Conservation (phyloP, 2,113 vertebrate genomes). For the Phyllostomus hastatus region DNA sequence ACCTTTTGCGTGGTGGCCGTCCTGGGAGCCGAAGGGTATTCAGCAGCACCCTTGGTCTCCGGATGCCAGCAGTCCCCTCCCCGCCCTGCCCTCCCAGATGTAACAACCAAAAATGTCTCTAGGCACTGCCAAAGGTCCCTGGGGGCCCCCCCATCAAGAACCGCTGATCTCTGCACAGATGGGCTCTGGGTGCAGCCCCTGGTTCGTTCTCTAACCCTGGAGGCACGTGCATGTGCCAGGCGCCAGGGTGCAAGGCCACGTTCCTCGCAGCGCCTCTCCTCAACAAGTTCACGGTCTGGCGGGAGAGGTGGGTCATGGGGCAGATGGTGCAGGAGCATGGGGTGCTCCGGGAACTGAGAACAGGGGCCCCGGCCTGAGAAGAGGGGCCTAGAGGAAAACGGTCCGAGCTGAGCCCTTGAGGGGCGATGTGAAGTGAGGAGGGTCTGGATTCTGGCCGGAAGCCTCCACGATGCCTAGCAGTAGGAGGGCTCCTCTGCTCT, state of each 20-base stretch:
- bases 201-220: not conserved
- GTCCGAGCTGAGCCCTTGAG: not conserved
- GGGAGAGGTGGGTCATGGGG: not conserved
- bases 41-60: not conserved
- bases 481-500: not conserved
- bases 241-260: rapidly evolving
- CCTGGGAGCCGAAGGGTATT: not conserved
- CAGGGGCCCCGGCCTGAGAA: not conserved
- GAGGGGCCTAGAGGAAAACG: not conserved
- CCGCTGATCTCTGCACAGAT: rapidly evolving
- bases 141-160: not conserved
- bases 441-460: not conserved
- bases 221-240: not conserved
- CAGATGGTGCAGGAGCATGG: not conserved
- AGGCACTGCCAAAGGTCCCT: not conserved
- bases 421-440: not conserved
- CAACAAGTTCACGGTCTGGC: not conserved
- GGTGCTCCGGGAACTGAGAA: not conserved
- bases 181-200: not conserved
- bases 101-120: not conserved
- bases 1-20: not conserved
- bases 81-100: too few species aligned
- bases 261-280: not conserved
- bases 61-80: not conserved
- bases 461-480: not conserved